A percentile compares a stretch with the other conserved stretches of the same genome.
Evolutionary conservation across 1,140 invertebrate species (phyloP).

Genomic region (Luehdorfia chinensis): DNA sequence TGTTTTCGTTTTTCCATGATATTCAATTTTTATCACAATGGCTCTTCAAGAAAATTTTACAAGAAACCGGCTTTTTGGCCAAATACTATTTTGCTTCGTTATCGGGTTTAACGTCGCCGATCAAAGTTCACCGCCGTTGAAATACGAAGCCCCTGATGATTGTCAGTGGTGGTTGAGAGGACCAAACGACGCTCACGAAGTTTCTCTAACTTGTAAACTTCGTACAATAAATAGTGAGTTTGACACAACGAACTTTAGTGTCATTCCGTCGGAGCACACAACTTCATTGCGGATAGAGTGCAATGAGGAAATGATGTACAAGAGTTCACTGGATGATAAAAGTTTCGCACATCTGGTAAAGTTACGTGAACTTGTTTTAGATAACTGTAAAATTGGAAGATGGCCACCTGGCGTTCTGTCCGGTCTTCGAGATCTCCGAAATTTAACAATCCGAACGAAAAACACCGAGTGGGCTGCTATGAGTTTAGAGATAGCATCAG

Average conservation of each 20-base stretch:
- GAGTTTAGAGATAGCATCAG: conserved; percentile 86
- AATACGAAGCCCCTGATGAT: conserved; percentile 90
- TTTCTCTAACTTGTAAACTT: conserved; percentile 87
- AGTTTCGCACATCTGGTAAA: conserved; percentile 88
- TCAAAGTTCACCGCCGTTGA: conserved; percentile 77
- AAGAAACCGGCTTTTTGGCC: conserved; percentile 49
- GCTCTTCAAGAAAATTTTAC: conserved; percentile 45
- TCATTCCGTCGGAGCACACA: conserved; percentile 90
- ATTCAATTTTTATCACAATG: conserved; percentile 67
- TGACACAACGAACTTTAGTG: conserved; percentile 91
- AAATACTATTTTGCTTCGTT: conserved; percentile 66
- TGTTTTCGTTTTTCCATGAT: conserved; percentile 74
- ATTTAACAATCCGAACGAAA: conserved; percentile 88
- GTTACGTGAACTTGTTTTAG: conserved; percentile 86
- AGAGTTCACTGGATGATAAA: conserved; percentile 84
- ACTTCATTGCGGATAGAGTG: conserved; percentile 88
- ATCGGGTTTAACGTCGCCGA: conserved; percentile 69
- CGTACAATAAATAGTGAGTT: conserved; percentile 89
- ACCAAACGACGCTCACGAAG: conserved; percentile 80
- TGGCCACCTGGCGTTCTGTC: conserved; percentile 86
- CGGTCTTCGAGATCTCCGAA: conserved; percentile 86
- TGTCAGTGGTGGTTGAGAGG: conserved; percentile 85
- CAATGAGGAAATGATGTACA: conserved; percentile 84
- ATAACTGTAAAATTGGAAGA: conserved; percentile 90
- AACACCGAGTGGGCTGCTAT: conserved; percentile 88